These are phyloP conservation scores for Lycocerus yunnanus DNA, from an alignment of 2,888 invertebrate species.

Conservation along the genomic window DNA sequence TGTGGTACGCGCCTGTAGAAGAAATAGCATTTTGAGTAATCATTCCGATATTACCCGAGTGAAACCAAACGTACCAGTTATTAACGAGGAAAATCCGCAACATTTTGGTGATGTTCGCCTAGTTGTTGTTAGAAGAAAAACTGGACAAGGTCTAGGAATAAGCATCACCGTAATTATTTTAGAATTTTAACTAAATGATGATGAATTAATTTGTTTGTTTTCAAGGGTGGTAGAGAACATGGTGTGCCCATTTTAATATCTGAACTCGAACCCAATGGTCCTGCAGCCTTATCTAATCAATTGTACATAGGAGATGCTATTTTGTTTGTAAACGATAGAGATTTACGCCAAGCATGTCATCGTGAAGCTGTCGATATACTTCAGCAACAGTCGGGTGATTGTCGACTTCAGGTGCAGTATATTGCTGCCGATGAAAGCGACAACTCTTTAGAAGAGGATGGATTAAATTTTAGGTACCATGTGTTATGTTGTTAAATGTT, in stretches of 20 bases:
- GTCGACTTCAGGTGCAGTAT: slow-evolving; percentile 77
- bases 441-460: slow-evolving; percentile 65
- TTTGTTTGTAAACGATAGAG: slow-evolving; percentile 77
- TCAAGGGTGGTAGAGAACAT: slow-evolving; percentile 82
- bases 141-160: slow-evolving; percentile 82
- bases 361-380: slow-evolving; percentile 80
- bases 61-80: slow-evolving; percentile 48
- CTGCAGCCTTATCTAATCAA: slow-evolving; percentile 73
- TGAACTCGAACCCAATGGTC: slow-evolving; percentile 77
- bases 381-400: slow-evolving; percentile 77
- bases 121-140: slow-evolving; percentile 71
- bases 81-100: slow-evolving; percentile 45
- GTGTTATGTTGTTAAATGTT: background rate
- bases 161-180: slow-evolving; percentile 72
- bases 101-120: slow-evolving; percentile 62
- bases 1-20: slow-evolving; percentile 68
- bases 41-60: slow-evolving; percentile 43
- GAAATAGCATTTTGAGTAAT: slow-evolving; percentile 53
- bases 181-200: background rate
- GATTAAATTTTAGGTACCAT: slow-evolving; percentile 57
- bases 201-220: slow-evolving; percentile 20
- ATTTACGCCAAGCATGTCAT: slow-evolving; percentile 78
- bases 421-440: slow-evolving; percentile 74
- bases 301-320: slow-evolving; percentile 86
- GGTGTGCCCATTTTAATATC: slow-evolving; percentile 86